A percentile compares a stretch with the other conserved stretches of the same genome.
Conservation (phyloP, 2,113 vertebrate species). For the Tupaia tana region DNA sequence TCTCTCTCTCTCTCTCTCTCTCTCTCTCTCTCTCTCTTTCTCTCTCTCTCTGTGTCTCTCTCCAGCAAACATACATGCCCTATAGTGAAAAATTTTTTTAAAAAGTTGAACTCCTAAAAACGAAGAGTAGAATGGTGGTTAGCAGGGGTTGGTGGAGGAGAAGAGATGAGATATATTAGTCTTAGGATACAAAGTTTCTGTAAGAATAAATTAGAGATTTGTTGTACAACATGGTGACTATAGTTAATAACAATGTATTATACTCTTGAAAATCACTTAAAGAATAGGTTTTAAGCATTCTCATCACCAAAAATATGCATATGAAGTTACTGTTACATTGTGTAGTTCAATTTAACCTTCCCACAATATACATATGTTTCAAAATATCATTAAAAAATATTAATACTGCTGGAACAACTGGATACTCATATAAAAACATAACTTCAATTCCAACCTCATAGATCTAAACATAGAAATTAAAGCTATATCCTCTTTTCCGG, state of each 20-base stretch:
- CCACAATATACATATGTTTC: neutral
- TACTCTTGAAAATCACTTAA: neutral
- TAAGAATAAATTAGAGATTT: neutral
- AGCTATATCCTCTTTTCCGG: too few relatives aligned
- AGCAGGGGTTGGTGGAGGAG: neutral
- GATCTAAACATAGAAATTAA: neutral
- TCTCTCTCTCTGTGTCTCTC: too few relatives aligned
- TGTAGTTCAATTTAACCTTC: neutral
- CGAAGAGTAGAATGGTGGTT: neutral
- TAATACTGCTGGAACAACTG: neutral
- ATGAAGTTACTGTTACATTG: neutral
- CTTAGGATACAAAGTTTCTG: neutral
- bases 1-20: too few relatives aligned
- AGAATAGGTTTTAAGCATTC: neutral
- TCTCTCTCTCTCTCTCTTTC: too few relatives aligned
- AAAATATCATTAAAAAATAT: neutral
- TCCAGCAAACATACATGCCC: too few relatives aligned
- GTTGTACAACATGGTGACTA: neutral
- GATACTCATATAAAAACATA: neutral
- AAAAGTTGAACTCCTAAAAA: neutral
- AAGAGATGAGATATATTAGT: neutral
- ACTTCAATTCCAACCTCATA: neutral
- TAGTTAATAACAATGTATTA: neutral
- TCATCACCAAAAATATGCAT: neutral
- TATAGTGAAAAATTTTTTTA: too few relatives aligned